These are phyloP conservation scores for Aplysia californica DNA, from an alignment of 1,140 invertebrate species.

Conservation along the genomic window DNA sequence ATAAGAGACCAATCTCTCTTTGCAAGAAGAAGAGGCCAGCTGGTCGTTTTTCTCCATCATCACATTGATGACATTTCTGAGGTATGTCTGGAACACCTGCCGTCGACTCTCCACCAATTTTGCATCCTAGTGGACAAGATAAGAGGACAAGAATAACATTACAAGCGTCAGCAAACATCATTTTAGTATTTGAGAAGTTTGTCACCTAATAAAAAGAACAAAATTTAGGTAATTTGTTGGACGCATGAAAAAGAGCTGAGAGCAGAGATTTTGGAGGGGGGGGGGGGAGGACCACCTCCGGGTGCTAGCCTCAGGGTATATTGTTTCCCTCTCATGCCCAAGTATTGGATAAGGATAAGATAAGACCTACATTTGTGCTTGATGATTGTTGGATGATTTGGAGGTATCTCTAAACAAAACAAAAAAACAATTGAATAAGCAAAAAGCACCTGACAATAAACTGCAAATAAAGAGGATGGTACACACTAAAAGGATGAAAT, in stretches of 20 bases:
- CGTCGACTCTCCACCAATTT: slow-evolving; percentile 84
- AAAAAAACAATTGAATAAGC: no score
- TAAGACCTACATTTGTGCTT: no score
- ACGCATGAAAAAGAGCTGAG: neutral
- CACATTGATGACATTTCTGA: slow-evolving; percentile 80
- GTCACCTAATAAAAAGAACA: neutral
- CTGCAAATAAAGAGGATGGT: no score
- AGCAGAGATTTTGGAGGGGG: no score
- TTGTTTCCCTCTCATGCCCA: no score
- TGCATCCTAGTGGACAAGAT: slow-evolving; percentile 74
- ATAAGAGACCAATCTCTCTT: slow-evolving; percentile 78
- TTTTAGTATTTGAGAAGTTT: neutral
- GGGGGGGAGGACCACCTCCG: no score
- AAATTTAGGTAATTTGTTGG: neutral
- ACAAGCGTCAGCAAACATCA: neutral
- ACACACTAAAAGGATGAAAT: no score
- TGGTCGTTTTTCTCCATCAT: slow-evolving; percentile 77
- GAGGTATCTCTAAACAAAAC: no score
- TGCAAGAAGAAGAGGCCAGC: slow-evolving; percentile 76
- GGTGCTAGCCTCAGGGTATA: no score
- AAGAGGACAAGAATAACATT: slow-evolving; percentile 1
- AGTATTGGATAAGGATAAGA: no score
- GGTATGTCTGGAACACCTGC: slow-evolving; percentile 80
- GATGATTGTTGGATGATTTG: no score
- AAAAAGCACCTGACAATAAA: no score